These are phyloP conservation scores for Nesidiocoris tenuis DNA, from an alignment of 2,888 invertebrate genomes.

Conservation along the genomic window DNA sequence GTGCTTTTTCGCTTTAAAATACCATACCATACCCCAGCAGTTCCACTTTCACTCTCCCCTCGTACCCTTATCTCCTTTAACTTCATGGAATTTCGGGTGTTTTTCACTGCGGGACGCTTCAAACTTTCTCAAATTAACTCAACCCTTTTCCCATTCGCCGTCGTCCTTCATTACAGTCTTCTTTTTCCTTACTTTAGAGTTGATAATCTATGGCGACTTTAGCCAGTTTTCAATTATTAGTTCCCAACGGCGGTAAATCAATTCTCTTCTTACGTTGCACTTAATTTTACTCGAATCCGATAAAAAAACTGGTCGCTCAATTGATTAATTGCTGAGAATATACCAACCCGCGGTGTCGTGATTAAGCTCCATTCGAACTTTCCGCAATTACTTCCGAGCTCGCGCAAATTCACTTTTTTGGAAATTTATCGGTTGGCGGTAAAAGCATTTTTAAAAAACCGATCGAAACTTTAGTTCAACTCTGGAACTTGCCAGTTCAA, in stretches of 20 bases:
- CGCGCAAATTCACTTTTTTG: too few relatives aligned
- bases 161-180: conserved; percentile 23
- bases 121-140: conserved; percentile 38
- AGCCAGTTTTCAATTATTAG: conserved; percentile 35
- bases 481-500: too few relatives aligned
- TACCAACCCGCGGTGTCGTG: too few relatives aligned
- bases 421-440: too few relatives aligned
- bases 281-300: background rate
- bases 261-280: conserved; percentile 3
- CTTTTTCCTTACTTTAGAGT: conserved; percentile 11
- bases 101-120: conserved; percentile 25
- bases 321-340: too few relatives aligned
- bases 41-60: background rate
- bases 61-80: conserved; percentile 30
- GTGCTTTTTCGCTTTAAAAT: background rate
- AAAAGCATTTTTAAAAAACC: too few relatives aligned
- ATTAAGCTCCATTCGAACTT: too few relatives aligned
- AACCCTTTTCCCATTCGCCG: background rate
- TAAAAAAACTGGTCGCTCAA: background rate
- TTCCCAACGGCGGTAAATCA: conserved; percentile 20
- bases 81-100: conserved; percentile 34
- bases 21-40: background rate
- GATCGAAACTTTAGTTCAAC: too few relatives aligned
- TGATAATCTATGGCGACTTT: conserved; percentile 18
- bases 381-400: too few relatives aligned